Conservation (phyloP, 2,113 vertebrate genomes). For the Rhinopithecus roxellana region DNA sequence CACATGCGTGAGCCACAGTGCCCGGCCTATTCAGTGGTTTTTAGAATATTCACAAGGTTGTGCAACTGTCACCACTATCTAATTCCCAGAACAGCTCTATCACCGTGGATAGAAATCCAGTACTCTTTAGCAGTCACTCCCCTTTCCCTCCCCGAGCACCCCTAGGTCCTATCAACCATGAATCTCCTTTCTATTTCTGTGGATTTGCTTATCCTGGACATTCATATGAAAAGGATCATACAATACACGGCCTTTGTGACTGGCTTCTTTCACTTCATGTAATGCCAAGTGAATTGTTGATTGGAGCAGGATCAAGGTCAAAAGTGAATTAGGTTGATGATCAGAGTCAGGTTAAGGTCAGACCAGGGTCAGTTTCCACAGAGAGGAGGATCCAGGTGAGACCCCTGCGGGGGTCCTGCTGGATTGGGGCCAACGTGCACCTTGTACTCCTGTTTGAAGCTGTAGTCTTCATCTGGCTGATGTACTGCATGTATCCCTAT, state of each 20-base stretch:
- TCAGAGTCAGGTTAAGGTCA: too few species aligned
- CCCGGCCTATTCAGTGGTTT: background rate
- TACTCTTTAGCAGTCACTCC: background rate
- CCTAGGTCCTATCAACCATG: background rate
- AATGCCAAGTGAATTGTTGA: too few species aligned
- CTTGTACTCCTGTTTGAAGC: slow-evolving; percentile 99
- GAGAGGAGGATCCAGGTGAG: background rate
- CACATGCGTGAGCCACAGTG: too few species aligned
- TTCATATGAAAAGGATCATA: background rate
- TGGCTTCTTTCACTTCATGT: background rate
- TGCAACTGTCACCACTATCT: background rate
- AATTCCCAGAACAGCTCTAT: background rate
- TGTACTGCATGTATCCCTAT: slow-evolving; percentile 83
- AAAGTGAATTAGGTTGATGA: too few species aligned
- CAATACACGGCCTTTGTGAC: background rate
- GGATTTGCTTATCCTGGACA: background rate
- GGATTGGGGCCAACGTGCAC: slow-evolving; percentile 77
- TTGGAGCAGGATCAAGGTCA: too few species aligned
- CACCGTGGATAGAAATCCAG: background rate
- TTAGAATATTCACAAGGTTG: background rate
- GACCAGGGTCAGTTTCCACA: background rate
- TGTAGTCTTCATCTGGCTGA: slow-evolving; percentile 99
- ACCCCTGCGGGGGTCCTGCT: background rate
- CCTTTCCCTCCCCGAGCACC: background rate
- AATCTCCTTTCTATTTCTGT: background rate